phyloP scores from a whole-genome alignment of 1,140 invertebrate species.

The Ceratosolen fusciceps region DNA sequence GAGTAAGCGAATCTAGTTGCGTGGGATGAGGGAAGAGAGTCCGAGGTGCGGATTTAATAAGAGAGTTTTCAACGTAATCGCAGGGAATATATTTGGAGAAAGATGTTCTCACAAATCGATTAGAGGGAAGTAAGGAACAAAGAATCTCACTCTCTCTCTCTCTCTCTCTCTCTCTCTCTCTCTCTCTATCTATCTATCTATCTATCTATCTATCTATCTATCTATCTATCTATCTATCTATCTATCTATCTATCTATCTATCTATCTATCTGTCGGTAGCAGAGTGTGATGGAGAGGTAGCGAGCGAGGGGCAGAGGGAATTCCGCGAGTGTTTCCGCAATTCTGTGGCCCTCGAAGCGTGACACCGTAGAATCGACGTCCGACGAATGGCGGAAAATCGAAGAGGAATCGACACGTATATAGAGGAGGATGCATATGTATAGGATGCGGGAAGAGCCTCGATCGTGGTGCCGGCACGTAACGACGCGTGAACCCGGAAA shows the following conservation, averaged over 20 bases:
- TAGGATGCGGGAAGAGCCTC: not conserved
- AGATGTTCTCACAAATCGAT: constrained; percentile 31
- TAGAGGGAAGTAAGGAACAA: too few species aligned
- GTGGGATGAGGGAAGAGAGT: too few species aligned
- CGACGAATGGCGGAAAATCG: constrained; percentile 27
- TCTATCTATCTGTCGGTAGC: too few species aligned
- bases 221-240: too few species aligned
- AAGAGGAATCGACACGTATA: constrained; percentile 28
- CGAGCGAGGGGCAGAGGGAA: not conserved
- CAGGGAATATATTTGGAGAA: constrained; percentile 14
- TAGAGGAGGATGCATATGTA: not conserved
- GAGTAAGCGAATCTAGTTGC: too few species aligned
- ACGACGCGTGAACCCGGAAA: constrained; percentile 48
- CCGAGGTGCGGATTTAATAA: too few species aligned
- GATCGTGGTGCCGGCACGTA: constrained; percentile 33
- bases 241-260: too few species aligned
- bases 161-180: not conserved
- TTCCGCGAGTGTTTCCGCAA: constrained; percentile 46
- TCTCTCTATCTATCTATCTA: not conserved
- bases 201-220: not conserved
- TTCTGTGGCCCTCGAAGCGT: constrained; percentile 51
- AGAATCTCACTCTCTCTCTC: not conserved
- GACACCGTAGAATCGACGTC: constrained; percentile 34
- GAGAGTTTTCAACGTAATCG: too few species aligned
- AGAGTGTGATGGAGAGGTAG: not conserved